phyloP scores from a whole-genome alignment of 2,888 invertebrate genomes.

The Rutpela maculata region DNA sequence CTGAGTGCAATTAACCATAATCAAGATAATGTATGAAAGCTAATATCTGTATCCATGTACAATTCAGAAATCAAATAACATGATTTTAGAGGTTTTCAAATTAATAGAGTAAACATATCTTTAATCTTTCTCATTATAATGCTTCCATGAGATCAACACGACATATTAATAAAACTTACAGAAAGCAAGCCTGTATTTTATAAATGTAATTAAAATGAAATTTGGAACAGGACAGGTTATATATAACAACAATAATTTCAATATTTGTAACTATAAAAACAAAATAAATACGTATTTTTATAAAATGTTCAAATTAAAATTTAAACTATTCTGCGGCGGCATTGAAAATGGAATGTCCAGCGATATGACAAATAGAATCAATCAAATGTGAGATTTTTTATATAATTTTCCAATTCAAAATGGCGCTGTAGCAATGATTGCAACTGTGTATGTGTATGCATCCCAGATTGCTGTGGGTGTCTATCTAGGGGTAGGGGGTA shows the following conservation, averaged over 20 bases:
- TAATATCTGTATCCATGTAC: too few relatives aligned
- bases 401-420: slow-evolving; percentile 68
- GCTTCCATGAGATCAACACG: too few relatives aligned
- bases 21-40: not conserved
- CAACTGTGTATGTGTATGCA: slow-evolving; percentile 59
- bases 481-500: slow-evolving; percentile 60
- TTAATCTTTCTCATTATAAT: too few relatives aligned
- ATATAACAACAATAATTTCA: too few relatives aligned
- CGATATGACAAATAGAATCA: slow-evolving; percentile 44
- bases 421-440: slow-evolving; percentile 60
- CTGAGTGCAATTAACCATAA: not conserved
- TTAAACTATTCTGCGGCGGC: not conserved
- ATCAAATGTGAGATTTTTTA: slow-evolving; percentile 58
- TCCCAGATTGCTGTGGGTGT: slow-evolving; percentile 59
- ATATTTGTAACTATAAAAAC: not conserved
- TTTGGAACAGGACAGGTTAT: too few relatives aligned
- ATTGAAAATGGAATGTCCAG: not conserved
- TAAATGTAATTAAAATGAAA: too few relatives aligned
- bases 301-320: not conserved
- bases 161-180: too few relatives aligned
- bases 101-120: too few relatives aligned
- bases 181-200: too few relatives aligned
- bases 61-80: too few relatives aligned
- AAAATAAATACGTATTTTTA: not conserved
- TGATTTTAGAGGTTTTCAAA: too few relatives aligned